Base-by-base conservation (phyloP, 2,113 vertebrate species). In the Carassius carassius region DNA sequence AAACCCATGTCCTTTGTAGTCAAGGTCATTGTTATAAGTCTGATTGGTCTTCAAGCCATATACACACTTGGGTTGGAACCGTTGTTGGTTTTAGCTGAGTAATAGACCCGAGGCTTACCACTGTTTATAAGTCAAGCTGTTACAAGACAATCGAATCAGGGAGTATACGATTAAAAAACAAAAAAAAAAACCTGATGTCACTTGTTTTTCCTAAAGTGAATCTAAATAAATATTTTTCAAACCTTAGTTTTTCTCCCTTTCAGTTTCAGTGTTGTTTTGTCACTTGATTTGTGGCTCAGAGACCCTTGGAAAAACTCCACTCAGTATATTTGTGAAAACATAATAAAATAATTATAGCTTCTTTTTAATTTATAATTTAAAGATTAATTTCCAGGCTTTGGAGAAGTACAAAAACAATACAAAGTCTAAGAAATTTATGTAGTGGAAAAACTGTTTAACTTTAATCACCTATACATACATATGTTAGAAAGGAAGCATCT, bases 211-310 rank as follows among this genome's bases (percentile, higher is more conserved):
- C 51, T 83, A 60, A 83, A 67, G 67, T 79, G 76, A 85, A 80
- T 49, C 58, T 49, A 88, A 86, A 84, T 86, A 89, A 87, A 90
- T 85, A 87, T 86, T 86, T 86, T 89, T 88, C 29, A 86, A 87
- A 62, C 58, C 80, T 83, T 82, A 89, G 81, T 69, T 25, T 56
- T 70, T 35, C 9, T 54, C 76, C 25, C 25, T 54, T 76, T 32
- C 25, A 58, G 49, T 78, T 78, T 35, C 54, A 14, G 1, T 60
- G 32, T 58, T 58, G 23, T 14, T 72, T 41, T 1, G 49, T 51
- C 16, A 0, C 25, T 21, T 76, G 0, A 10, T 72, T 72, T 72
- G 10, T 72, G 35, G 10, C 35, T 72, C 74, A 17, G 44, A 49
- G 25, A 2, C 14, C 16, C 73, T 17, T 76, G 73, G 56, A 23